Conservation (phyloP, 2,113 vertebrate genomes). For the Epinephelus lanceolatus region DNA sequence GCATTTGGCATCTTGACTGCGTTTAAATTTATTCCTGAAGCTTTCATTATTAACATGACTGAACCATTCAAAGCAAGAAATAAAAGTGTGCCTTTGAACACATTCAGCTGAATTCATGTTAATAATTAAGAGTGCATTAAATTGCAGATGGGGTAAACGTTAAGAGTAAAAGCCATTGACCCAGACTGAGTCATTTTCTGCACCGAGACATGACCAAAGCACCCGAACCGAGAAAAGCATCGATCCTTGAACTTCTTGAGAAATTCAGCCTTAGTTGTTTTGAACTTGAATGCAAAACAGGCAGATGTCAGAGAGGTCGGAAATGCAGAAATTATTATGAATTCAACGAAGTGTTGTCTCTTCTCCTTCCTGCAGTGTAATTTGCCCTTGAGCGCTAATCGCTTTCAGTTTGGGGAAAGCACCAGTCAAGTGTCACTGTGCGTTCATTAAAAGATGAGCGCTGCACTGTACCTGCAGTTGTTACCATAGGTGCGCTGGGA, state of each 20-base stretch:
- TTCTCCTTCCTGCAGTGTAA: slow-evolving; percentile 22
- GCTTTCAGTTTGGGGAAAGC: slow-evolving; percentile 71
- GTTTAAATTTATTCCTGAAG: neutral
- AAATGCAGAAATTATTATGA: slow-evolving; percentile 41
- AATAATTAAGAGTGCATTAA: neutral
- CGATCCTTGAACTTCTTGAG: slow-evolving; percentile 50
- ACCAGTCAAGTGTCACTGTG: slow-evolving; percentile 32
- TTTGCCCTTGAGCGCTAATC: neutral
- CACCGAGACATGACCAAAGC: neutral
- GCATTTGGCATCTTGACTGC: neutral
- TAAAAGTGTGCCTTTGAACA: neutral
- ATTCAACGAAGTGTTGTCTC: slow-evolving; percentile 36
- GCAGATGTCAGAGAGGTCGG: slow-evolving; percentile 37
- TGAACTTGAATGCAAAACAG: slow-evolving; percentile 57
- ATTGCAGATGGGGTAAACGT: neutral
- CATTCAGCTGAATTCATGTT: neutral
- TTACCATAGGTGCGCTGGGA: slow-evolving; percentile 52
- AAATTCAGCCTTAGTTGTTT: slow-evolving; percentile 57
- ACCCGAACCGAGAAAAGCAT: neutral
- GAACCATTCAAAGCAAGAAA: neutral
- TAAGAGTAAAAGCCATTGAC: neutral
- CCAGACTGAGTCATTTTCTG: neutral
- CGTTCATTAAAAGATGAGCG: slow-evolving; percentile 57
- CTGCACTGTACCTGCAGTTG: slow-evolving; percentile 58
- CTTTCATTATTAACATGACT: neutral